Conservation (phyloP, 1,140 invertebrate genomes). For the Camponotus floridanus region DNA sequence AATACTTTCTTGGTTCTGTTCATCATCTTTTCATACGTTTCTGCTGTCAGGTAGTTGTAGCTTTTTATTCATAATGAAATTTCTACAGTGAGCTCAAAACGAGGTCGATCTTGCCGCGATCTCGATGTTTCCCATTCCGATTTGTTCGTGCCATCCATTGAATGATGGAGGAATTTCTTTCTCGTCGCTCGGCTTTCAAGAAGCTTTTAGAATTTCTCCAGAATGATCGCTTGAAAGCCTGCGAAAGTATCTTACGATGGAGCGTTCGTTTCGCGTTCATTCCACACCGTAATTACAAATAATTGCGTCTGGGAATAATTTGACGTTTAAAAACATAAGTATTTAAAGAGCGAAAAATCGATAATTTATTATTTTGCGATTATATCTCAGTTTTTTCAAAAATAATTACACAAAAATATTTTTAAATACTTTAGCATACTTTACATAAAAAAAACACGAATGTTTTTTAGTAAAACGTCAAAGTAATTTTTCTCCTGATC, state of each 20-base stretch:
- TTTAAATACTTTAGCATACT: not conserved
- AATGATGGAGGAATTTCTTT: conserved; percentile 58
- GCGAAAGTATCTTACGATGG: conserved; percentile 54
- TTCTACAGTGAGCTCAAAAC: conserved; percentile 33
- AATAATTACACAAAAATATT: not conserved
- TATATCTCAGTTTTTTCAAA: not conserved
- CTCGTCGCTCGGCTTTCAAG: conserved; percentile 59
- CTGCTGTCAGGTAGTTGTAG: conserved; percentile 10
- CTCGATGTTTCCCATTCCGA: conserved; percentile 57
- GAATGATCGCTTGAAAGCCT: conserved; percentile 60
- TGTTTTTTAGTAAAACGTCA: not conserved
- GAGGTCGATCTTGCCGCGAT: conserved; percentile 52
- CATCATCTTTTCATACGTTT: conserved; percentile 31
- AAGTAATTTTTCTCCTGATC: not conserved
- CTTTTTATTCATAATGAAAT: conserved; percentile 45
- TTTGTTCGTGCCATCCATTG: conserved; percentile 52
- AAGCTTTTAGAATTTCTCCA: conserved; percentile 60
- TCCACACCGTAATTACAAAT: conserved; percentile 58
- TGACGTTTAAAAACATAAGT: conserved; percentile 46
- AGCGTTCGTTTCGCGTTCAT: conserved; percentile 57
- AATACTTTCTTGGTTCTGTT: conserved; percentile 11
- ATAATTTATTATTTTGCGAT: conserved; percentile 1
- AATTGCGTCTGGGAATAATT: conserved; percentile 45
- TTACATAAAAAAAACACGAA: not conserved
- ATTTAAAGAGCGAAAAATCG: conserved; percentile 15